A percentile compares a stretch with the other conserved stretches of the same genome.
These are phyloP conservation scores for Scaptomyza graminum DNA, from an alignment of 1,140 invertebrate species.

Conservation along the genomic window DNA sequence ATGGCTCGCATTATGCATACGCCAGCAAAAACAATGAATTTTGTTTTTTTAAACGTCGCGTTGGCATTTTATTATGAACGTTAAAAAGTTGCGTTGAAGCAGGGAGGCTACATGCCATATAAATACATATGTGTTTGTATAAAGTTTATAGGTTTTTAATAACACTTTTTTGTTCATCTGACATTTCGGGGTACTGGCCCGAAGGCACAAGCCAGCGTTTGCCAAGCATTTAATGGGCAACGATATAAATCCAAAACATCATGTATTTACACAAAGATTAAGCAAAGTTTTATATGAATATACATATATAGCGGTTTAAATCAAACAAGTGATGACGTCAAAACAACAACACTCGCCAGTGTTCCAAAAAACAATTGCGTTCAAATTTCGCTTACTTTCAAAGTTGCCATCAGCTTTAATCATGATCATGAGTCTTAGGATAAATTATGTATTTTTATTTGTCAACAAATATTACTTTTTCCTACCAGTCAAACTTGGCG, in stretches of 20 bases:
- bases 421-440: too few relatives aligned
- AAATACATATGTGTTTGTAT: conserved; percentile 27
- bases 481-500: too few relatives aligned
- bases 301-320: not conserved
- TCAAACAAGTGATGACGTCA: conserved; percentile 1
- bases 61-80: conserved; percentile 69
- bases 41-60: conserved; percentile 26
- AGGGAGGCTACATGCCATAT: not conserved
- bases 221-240: conserved; percentile 60
- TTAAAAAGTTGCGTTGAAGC: conserved; percentile 41
- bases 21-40: conserved; percentile 16
- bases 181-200: conserved; percentile 3
- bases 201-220: conserved; percentile 49
- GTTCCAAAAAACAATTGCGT: conserved; percentile 2
- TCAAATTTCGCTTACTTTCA: conserved; percentile 1
- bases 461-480: not conserved
- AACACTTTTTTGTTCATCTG: conserved; percentile 66
- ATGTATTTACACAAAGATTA: conserved; percentile 46
- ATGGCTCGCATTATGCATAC: conserved; percentile 63
- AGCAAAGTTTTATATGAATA: conserved; percentile 10
- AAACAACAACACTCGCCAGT: not conserved
- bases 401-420: not conserved
- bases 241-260: conserved; percentile 29
- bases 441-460: too few relatives aligned
- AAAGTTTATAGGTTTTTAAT: conserved; percentile 72